phyloP scores from a whole-genome alignment of 2,888 invertebrate genomes.

The Lochmaea crataegi region DNA sequence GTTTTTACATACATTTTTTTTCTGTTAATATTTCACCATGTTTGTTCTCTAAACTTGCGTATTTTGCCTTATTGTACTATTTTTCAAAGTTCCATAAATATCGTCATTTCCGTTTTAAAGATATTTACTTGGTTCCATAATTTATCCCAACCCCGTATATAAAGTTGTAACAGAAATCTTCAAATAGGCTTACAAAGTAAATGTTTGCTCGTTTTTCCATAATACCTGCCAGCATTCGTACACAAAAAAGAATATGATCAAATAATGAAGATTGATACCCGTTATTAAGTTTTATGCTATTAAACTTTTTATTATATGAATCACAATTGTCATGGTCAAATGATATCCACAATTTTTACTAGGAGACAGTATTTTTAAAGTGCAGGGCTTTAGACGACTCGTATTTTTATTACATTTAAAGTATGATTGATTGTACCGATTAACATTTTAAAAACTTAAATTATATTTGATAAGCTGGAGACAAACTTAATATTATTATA shows the following conservation, averaged over 20 bases:
- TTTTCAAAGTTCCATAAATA: too few relatives aligned
- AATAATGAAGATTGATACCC: constrained; percentile 1
- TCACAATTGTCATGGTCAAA: neutral
- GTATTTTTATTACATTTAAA: neutral
- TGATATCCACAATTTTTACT: neutral
- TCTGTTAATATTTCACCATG: too few relatives aligned
- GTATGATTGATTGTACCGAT: neutral
- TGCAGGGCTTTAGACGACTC: neutral
- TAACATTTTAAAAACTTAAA: neutral
- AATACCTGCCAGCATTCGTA: neutral
- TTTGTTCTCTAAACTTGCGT: too few relatives aligned
- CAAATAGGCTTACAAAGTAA: neutral
- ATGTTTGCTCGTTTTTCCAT: neutral
- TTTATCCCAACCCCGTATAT: neutral
- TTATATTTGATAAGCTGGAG: neutral
- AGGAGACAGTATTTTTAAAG: neutral
- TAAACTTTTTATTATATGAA: neutral
- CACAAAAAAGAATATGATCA: constrained; percentile 1
- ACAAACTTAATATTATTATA: neutral
- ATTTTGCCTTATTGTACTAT: too few relatives aligned
- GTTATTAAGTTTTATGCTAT: neutral
- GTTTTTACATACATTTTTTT: too few relatives aligned
- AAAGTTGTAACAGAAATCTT: neutral
- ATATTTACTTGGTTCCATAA: too few relatives aligned
- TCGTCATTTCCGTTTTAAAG: too few relatives aligned